Evolutionary conservation across 2,888 invertebrate species (phyloP).

Genomic region (Drosophila borborema): DNA sequence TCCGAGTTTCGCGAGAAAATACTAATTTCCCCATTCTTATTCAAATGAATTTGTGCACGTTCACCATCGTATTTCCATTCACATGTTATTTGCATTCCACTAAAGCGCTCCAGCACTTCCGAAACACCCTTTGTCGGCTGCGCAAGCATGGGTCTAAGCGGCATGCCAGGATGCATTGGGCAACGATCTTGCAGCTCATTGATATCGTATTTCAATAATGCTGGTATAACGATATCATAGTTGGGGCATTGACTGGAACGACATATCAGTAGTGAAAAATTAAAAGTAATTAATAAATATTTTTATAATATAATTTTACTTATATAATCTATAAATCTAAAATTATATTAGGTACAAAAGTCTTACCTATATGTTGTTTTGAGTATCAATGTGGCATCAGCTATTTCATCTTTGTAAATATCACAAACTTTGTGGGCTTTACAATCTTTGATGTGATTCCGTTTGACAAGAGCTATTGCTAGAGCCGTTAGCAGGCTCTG

Average conservation of each 20-base stretch:
- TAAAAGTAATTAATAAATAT: not conserved
- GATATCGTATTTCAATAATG: slow-evolving; percentile 91
- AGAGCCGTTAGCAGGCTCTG: slow-evolving; percentile 97
- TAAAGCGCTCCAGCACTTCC: slow-evolving; percentile 93
- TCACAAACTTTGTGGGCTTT: slow-evolving; percentile 88
- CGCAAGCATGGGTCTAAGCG: slow-evolving; percentile 99
- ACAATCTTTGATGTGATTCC: slow-evolving; percentile 50
- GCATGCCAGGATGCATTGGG: slow-evolving; percentile 95
- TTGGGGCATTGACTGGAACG: slow-evolving; percentile 95
- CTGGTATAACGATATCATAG: slow-evolving; percentile 93
- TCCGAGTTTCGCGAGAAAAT: slow-evolving; percentile 99
- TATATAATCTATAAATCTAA: too few species aligned
- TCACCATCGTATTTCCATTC: slow-evolving; percentile 99
- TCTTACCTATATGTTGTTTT: slow-evolving; percentile 96
- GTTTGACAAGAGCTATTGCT: slow-evolving; percentile 91
- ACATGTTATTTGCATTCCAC: slow-evolving; percentile 95
- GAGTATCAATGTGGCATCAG: slow-evolving; percentile 90
- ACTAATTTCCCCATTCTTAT: slow-evolving; percentile 89
- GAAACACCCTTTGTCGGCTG: slow-evolving; percentile 98
- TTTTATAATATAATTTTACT: not conserved
- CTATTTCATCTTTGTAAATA: slow-evolving; percentile 86
- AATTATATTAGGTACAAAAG: too few species aligned
- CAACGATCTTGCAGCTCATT: slow-evolving; percentile 91
- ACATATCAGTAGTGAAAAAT: not conserved
- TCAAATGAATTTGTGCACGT: slow-evolving; percentile 95